phyloP scores from a whole-genome alignment of 2,797 vertebrate genomes.

The Avahi laniger region DNA sequence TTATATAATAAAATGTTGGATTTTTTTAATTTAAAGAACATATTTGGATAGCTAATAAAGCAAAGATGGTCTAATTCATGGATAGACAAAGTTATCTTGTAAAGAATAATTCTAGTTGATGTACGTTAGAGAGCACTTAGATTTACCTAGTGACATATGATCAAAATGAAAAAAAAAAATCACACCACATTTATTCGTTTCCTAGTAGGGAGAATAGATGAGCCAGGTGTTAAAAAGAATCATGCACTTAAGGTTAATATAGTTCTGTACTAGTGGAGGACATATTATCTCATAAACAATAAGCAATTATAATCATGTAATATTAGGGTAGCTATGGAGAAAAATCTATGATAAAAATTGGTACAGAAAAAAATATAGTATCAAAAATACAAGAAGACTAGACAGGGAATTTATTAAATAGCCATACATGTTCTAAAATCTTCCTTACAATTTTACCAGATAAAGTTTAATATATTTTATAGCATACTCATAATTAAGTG shows the following conservation, averaged over 20 bases:
- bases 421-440: not conserved
- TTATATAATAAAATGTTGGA: not conserved
- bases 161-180: not conserved
- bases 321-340: not conserved
- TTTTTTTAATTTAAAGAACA: not conserved
- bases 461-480: not conserved
- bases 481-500: not conserved
- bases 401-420: not conserved
- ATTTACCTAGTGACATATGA: not conserved
- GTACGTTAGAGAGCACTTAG: not conserved
- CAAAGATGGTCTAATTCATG: not conserved
- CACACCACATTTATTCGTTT: not conserved
- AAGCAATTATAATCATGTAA: not conserved
- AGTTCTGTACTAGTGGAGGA: not conserved
- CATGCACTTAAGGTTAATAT: not conserved
- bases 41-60: not conserved
- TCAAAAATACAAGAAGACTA: not conserved
- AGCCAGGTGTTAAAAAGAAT: constrained; percentile 26
- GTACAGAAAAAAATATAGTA: not conserved
- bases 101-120: constrained; percentile 10
- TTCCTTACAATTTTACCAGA: not conserved
- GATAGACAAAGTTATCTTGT: not conserved
- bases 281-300: not conserved
- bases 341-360: not conserved
- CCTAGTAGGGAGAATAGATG: not conserved